Percentiles rank a stretch among this genome's conserved stretches.
Conservation (phyloP, 2,113 vertebrate genomes). For the Micronycteris hirsuta region DNA sequence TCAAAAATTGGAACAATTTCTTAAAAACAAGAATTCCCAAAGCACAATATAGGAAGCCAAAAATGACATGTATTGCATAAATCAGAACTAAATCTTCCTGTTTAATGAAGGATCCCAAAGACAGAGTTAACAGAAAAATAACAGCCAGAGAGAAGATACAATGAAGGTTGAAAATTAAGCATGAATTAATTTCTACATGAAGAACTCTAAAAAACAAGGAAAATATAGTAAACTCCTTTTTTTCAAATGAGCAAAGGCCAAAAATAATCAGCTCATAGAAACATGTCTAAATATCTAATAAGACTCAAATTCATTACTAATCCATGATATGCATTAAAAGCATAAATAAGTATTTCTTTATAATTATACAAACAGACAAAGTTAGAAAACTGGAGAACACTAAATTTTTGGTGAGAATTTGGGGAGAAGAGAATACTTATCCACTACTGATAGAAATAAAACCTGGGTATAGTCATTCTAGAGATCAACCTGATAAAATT, state of each 20-base stretch:
- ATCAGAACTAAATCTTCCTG: background rate
- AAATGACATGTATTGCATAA: background rate
- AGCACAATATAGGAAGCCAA: background rate
- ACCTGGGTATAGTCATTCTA: background rate
- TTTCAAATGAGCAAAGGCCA: background rate
- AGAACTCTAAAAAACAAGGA: background rate
- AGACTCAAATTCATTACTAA: background rate
- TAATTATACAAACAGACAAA: background rate
- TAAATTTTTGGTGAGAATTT: background rate
- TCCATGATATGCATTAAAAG: background rate
- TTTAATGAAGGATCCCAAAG: background rate
- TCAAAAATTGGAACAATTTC: background rate
- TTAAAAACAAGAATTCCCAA: background rate
- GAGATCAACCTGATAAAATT: background rate
- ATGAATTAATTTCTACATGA: background rate
- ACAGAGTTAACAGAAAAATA: background rate
- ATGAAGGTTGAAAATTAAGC: background rate
- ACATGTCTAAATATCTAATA: background rate
- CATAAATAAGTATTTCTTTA: background rate
- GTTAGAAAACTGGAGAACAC: background rate
- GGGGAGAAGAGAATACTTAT: background rate
- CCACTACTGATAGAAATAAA: background rate
- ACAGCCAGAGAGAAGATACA: background rate
- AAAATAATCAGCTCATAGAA: background rate
- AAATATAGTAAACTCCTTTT: background rate